These are phyloP conservation scores for Hylomyscus alleni DNA, from an alignment of 2,797 vertebrate species.

Conservation along the genomic window DNA sequence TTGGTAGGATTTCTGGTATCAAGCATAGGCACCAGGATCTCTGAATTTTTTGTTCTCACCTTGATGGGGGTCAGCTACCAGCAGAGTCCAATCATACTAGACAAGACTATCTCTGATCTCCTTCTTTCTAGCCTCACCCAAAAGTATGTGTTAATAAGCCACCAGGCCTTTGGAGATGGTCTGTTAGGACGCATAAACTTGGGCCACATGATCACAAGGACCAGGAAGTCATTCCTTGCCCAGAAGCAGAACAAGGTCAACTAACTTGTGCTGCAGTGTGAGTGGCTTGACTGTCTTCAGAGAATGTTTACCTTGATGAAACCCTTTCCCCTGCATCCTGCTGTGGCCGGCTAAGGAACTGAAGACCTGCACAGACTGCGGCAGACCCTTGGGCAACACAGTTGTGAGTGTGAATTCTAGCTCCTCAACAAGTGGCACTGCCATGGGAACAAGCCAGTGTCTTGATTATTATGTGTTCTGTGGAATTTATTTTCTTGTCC, in stretches of 20 bases:
- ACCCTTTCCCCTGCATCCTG: conserved; percentile 98
- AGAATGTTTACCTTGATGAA: conserved; percentile 98
- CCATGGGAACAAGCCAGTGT: not conserved
- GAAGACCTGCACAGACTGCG: conserved; percentile 98
- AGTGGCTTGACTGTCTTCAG: conserved; percentile 97
- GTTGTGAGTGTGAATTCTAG: rapidly evolving
- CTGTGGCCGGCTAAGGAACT: conserved; percentile 98
- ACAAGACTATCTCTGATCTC: conserved; percentile 99
- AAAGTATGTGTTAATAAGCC: conserved; percentile 99
- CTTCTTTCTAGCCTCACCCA: conserved; percentile 99
- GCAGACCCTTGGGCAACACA: conserved; percentile 97
- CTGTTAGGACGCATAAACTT: conserved; percentile 98
- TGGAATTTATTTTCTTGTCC: not conserved
- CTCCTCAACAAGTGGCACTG: rapidly evolving
- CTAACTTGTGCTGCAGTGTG: conserved; percentile 98
- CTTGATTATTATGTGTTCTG: not conserved
- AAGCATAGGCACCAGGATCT: conserved; percentile 98
- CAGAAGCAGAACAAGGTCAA: conserved; percentile 96
- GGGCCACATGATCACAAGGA: conserved; percentile 97
- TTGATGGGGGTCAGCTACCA: conserved; percentile 98
- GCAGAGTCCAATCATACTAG: conserved; percentile 97
- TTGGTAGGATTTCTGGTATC: conserved; percentile 99
- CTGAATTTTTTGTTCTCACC: conserved; percentile 99
- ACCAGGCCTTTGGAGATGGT: conserved; percentile 98
- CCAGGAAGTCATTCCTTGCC: conserved; percentile 98